Evolutionary conservation across 2,113 vertebrate species (phyloP).

Genomic region (Zonotrichia leucophrys): DNA sequence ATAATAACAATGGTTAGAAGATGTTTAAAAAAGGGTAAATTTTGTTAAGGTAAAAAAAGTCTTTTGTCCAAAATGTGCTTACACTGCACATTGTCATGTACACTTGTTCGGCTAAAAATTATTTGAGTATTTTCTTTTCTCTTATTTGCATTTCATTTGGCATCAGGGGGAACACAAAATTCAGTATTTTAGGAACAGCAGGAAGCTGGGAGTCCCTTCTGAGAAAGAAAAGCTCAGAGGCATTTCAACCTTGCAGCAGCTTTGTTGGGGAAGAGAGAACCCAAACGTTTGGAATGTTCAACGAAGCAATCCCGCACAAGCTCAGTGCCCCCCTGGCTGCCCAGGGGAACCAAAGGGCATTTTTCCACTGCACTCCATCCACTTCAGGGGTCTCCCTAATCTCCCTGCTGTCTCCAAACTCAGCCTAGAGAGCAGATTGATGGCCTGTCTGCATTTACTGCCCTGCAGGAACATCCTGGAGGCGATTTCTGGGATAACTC

Average conservation of each 20-base stretch:
- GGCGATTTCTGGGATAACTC: neutral
- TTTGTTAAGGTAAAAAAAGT: accelerated
- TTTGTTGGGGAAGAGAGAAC: no score
- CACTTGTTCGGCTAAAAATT: neutral
- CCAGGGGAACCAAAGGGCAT: neutral
- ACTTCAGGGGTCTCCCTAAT: neutral
- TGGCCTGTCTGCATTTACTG: neutral
- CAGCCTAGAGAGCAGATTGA: neutral
- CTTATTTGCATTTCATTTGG: neutral
- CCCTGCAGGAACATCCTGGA: neutral
- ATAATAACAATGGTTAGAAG: neutral
- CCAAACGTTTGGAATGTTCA: neutral
- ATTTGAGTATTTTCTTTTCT: neutral
- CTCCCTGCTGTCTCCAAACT: neutral
- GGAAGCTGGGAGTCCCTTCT: neutral
- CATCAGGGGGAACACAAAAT: neutral
- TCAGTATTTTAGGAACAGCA: neutral
- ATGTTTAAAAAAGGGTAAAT: neutral
- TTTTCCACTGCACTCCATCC: neutral
- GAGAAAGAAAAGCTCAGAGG: neutral
- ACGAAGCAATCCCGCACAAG: neutral
- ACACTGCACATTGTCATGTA: neutral
- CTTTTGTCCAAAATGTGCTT: neutral
- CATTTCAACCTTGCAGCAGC: neutral
- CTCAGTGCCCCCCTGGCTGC: neutral